These are phyloP conservation scores for Gasterosteus aculeatus DNA, from an alignment of 2,113 vertebrate species.

Conservation along the genomic window DNA sequence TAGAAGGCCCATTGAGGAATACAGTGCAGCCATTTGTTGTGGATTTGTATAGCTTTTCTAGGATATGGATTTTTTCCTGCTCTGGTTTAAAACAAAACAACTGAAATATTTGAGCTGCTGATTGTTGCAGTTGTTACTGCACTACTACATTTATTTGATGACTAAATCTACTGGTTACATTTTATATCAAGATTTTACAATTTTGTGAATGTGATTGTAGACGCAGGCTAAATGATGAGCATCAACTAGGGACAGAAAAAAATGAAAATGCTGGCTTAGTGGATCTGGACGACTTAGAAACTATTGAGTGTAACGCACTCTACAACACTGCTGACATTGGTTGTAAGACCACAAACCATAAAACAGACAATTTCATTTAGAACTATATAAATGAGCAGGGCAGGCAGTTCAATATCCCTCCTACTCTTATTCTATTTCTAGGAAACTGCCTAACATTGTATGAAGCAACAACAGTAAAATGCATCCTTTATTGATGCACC, in stretches of 20 bases:
- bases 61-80: constrained; percentile 32
- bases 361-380: neutral
- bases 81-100: constrained; percentile 20
- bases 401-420: neutral
- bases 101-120: neutral
- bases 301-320: neutral
- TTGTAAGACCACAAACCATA: neutral
- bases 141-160: neutral
- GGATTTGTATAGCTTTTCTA: constrained; percentile 29
- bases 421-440: neutral
- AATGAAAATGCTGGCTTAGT: neutral
- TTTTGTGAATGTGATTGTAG: neutral
- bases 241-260: neutral
- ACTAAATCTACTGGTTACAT: neutral
- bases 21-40: constrained; percentile 34
- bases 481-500: neutral
- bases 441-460: neutral
- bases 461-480: neutral
- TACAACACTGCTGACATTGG: neutral
- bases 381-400: neutral
- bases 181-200: neutral
- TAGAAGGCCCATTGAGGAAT: constrained; percentile 25
- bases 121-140: neutral
- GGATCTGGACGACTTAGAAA: neutral
- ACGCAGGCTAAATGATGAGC: neutral